Conservation (phyloP, 2,888 invertebrate genomes). For the Sarcophaga caerulescens region DNA sequence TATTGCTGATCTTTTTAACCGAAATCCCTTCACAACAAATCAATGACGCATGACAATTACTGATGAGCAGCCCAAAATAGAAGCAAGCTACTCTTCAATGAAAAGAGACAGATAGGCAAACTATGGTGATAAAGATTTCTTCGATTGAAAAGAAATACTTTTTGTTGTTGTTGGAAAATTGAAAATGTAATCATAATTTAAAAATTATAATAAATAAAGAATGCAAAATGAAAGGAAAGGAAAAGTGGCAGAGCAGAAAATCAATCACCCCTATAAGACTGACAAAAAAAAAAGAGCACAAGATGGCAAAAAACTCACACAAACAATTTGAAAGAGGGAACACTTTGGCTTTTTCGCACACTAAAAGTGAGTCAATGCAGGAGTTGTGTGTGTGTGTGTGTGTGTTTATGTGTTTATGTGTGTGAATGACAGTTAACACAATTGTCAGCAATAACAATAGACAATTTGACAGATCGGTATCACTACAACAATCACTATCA, state of each 20-base stretch:
- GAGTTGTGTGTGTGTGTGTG: constrained; percentile 65
- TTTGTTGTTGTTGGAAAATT: not conserved
- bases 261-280: not conserved
- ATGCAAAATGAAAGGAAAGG: not conserved
- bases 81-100: constrained; percentile 38
- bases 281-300: constrained; percentile 1
- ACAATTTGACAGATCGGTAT: constrained; percentile 74
- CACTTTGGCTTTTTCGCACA: not conserved
- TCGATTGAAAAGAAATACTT: not conserved
- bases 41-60: constrained; percentile 60
- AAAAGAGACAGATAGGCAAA: not conserved
- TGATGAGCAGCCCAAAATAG: constrained; percentile 45
- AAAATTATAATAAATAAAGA: constrained; percentile 10
- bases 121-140: no score
- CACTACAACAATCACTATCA: constrained; percentile 26
- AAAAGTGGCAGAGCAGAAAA: not conserved
- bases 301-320: constrained; percentile 72
- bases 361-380: constrained; percentile 70
- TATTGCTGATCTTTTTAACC: constrained; percentile 57
- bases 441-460: constrained; percentile 75
- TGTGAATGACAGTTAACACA: constrained; percentile 68
- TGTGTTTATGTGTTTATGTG: constrained; percentile 71
- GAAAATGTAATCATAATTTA: constrained; percentile 21
- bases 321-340: constrained; percentile 76
- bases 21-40: constrained; percentile 27